Percentiles rank a stretch among this genome's conserved stretches.
Conservation (phyloP, 2,888 invertebrate genomes). For the Caenorhabditis panamensis region DNA sequence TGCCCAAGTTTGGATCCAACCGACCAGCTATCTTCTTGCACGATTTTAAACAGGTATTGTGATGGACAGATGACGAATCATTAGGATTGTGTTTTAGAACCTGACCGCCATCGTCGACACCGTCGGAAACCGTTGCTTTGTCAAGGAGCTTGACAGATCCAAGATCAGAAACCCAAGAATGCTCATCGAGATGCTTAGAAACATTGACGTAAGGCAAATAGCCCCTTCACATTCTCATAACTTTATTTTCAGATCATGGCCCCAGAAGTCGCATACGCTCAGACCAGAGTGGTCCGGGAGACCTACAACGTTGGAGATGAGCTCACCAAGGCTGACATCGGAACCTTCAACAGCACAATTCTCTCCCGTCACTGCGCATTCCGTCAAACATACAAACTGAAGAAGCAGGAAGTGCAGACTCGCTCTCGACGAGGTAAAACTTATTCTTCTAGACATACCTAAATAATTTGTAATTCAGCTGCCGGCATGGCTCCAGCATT, state of each 20-base stretch:
- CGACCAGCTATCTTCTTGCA: slow-evolving; percentile 91
- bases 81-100: slow-evolving; percentile 84
- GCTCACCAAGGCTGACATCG: slow-evolving; percentile 66
- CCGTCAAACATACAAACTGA: slow-evolving; percentile 71
- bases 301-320: slow-evolving; percentile 75
- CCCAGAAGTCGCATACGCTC: slow-evolving; percentile 81
- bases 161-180: slow-evolving; percentile 81
- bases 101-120: slow-evolving; percentile 89
- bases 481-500: slow-evolving; percentile 60
- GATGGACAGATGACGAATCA: no score
- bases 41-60: slow-evolving; percentile 88
- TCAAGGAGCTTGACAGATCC: slow-evolving; percentile 88
- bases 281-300: slow-evolving; percentile 76
- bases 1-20: slow-evolving; percentile 90
- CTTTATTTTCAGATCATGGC: slow-evolving; percentile 38
- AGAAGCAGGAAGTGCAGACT: slow-evolving; percentile 53
- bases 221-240: background rate
- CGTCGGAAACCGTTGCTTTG: slow-evolving; percentile 89
- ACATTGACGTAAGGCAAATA: slow-evolving; percentile 85
- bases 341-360: slow-evolving; percentile 69
- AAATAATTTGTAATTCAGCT: slow-evolving; percentile 16
- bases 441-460: background rate
- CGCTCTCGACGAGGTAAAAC: slow-evolving; percentile 50
- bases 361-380: slow-evolving; percentile 74
- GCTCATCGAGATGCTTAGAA: slow-evolving; percentile 85